These are phyloP conservation scores for Lepidurus apus DNA, from an alignment of 1,140 invertebrate genomes.

Conservation along the genomic window DNA sequence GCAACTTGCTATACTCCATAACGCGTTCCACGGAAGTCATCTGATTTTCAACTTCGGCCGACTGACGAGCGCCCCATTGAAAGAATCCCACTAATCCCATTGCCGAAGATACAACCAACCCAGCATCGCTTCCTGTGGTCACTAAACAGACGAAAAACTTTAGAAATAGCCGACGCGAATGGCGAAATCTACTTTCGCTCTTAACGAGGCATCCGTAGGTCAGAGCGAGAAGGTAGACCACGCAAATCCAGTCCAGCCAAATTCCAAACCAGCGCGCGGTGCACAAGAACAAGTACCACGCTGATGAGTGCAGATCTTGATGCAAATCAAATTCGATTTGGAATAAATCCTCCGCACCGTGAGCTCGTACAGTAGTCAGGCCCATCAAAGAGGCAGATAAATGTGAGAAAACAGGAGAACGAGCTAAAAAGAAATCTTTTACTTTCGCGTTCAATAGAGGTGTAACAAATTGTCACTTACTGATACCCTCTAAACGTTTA, in stretches of 20 bases:
- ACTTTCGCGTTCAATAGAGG: neutral
- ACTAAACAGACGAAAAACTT: conserved; percentile 23
- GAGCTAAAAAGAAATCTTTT: conserved; percentile 43
- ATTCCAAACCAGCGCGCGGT: conserved; percentile 78
- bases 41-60: conserved; percentile 46
- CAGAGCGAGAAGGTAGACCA: conserved; percentile 61
- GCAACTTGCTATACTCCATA: conserved; percentile 47
- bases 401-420: conserved; percentile 56
- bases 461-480: conserved; percentile 53
- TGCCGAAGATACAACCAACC: conserved; percentile 50
- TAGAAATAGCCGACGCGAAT: neutral
- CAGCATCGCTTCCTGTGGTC: conserved; percentile 45
- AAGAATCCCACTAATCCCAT: conserved; percentile 51
- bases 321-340: conserved; percentile 45
- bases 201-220: conserved; percentile 66
- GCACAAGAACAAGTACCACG: conserved; percentile 65
- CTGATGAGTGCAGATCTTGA: conserved; percentile 46
- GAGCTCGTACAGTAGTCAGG: conserved; percentile 53
- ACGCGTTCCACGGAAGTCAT: conserved; percentile 53
- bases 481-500: conserved; percentile 80
- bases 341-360: conserved; percentile 48
- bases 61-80: conserved; percentile 55
- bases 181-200: conserved; percentile 46
- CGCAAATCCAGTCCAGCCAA: conserved; percentile 69
- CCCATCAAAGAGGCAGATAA: conserved; percentile 53